phyloP scores from a whole-genome alignment of 2,797 vertebrate species.

The Labroides dimidiatus region DNA sequence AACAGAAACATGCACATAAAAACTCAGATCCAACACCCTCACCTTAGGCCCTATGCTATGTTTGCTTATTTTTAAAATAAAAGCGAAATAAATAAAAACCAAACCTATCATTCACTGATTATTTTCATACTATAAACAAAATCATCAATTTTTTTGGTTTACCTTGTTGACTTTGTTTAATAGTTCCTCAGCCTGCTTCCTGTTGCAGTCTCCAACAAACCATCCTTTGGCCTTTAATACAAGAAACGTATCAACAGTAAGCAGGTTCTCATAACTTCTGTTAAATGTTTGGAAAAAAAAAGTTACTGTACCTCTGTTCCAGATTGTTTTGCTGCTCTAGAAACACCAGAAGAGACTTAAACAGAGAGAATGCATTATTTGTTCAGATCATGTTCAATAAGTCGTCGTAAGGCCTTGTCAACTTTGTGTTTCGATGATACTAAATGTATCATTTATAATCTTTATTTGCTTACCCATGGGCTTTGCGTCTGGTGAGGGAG shows the following conservation, averaged over 20 bases:
- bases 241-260: not conserved
- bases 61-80: constrained; percentile 9
- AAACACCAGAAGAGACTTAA: constrained; percentile 45
- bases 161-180: constrained; percentile 81
- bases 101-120: constrained; percentile 4
- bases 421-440: constrained; percentile 18
- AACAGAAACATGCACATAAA: constrained; percentile 15
- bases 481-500: constrained; percentile 46
- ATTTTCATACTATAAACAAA: constrained; percentile 4
- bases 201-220: constrained; percentile 83
- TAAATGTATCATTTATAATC: not conserved
- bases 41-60: not conserved
- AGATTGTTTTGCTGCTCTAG: constrained; percentile 43
- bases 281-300: not conserved
- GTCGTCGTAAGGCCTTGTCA: not conserved
- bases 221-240: constrained; percentile 76
- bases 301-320: constrained; percentile 65
- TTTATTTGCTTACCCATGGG: constrained; percentile 59
- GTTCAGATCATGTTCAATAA: constrained; percentile 3
- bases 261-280: not conserved
- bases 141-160: constrained; percentile 5
- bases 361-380: constrained; percentile 37
- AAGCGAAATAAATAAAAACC: not conserved
- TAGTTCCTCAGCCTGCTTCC: constrained; percentile 80
- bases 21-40: not conserved